Base-by-base conservation (phyloP, 2,888 invertebrate species). In the Dasysyrphus tricinctus region DNA sequence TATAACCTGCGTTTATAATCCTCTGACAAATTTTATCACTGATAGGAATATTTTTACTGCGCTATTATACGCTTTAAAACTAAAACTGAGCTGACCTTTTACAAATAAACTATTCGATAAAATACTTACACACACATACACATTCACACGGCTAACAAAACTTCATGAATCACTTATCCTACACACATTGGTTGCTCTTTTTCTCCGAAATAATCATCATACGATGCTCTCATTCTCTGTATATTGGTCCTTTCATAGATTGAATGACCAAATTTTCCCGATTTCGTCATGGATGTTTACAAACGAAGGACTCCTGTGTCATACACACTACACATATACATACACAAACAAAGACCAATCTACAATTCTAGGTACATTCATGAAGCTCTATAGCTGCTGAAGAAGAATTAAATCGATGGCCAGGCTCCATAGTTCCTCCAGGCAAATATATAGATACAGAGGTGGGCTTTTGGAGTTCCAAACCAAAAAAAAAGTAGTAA, bases 201-300 rank as follows among this genome's bases (percentile, higher is more conserved):
- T 37, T 76, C 72, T 49, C 49, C 9, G 16, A 47, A 59, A 65
- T 32, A 44, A 65, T 32, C 44, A 47, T 47, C 32, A 44, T 16
- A 32, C 29, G 24, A 37, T 70, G 16, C 19, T 44, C 39, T 39
- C 65, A 44, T 8, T 42, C 74, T 54, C 44, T 7, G 47, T 47
- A 56, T 69, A 54, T 39, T 56, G 47, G 72, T 57, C 37, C 34
- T 47, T 67, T 37, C 24, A 42, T 44, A 65, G 51, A 73, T 77
- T 77, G 72, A 76, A 81, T 81, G 81, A 77, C 82, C 73, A 82
- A 82, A 65, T 65, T 78, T 70, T 70, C 49, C 29, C 44, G 49
- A 69, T 83, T 83, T 70, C 74, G 79, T 83, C 83, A 83, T 79
- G 47, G 47, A 70, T 69, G 54, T 70, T 74, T 79, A 79, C 78